Conservation (phyloP, 2,113 vertebrate genomes). For the Pachycephala philippinensis region DNA sequence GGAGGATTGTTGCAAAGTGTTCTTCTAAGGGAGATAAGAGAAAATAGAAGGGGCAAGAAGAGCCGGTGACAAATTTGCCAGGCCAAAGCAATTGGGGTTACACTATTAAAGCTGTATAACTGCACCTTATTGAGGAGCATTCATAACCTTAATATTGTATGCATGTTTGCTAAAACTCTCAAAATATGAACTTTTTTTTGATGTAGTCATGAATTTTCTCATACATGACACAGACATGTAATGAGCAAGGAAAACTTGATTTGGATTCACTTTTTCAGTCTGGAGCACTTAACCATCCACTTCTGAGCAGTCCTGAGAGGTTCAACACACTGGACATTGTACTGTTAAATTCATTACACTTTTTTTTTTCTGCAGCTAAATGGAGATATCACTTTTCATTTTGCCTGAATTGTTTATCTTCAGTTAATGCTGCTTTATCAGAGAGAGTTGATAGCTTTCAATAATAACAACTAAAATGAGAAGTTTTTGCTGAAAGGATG, state of each 20-base stretch:
- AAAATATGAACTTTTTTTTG: not conserved
- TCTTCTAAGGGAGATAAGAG: not conserved
- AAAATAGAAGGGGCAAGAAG: not conserved
- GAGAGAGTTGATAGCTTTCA: not conserved
- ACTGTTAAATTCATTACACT: not conserved
- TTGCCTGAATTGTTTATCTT: not conserved
- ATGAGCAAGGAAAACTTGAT: not conserved
- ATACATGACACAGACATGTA: not conserved
- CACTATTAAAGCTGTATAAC: not conserved
- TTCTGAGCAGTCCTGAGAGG: not conserved
- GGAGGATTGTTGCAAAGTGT: not conserved
- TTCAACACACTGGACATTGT: not conserved
- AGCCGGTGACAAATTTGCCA: not conserved
- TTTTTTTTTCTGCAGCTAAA: not conserved
- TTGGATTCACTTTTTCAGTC: not conserved
- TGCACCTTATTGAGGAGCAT: not conserved
- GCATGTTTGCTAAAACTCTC: not conserved
- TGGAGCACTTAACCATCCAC: not conserved
- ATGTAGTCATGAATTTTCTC: not conserved
- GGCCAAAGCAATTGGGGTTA: not conserved
- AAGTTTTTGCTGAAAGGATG: not conserved
- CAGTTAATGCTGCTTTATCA: not conserved
- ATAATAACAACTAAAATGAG: not conserved
- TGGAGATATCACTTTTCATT: not conserved
- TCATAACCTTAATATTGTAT: not conserved